Evolutionary conservation across 2,888 invertebrate genomes (phyloP).

Genomic region (Euphydryas editha): DNA sequence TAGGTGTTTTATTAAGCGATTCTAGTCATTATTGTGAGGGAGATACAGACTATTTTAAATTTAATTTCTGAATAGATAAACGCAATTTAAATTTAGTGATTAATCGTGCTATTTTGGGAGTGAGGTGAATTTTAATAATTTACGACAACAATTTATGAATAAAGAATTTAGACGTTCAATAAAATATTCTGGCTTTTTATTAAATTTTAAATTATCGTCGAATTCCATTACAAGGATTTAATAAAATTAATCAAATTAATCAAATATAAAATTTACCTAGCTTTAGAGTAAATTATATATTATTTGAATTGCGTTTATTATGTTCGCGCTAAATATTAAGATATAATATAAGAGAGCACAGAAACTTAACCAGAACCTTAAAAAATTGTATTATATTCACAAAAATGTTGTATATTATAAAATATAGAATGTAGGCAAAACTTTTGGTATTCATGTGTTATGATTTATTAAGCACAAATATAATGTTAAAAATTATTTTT

Average conservation of each 20-base stretch:
- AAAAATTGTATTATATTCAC: conserved; percentile 62
- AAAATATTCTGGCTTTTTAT: too few relatives aligned
- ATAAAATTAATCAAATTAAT: background rate
- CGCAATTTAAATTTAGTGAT: conserved; percentile 41
- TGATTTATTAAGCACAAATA: background rate
- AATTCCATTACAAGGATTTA: too few relatives aligned
- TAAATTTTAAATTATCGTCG: background rate
- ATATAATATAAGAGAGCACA: conserved; percentile 59
- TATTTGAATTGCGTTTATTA: conserved; percentile 38
- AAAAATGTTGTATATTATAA: conserved; percentile 64
- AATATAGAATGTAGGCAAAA: conserved; percentile 37
- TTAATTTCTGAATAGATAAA: conserved; percentile 35
- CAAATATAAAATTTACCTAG: too few relatives aligned
- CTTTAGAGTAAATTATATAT: background rate
- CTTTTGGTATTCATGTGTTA: conserved; percentile 27
- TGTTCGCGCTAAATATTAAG: conserved; percentile 29
- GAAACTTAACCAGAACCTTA: conserved; percentile 41
- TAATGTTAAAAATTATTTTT: conserved; percentile 6
- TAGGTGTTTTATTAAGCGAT: conserved; percentile 47
- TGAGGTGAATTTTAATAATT: conserved; percentile 7
- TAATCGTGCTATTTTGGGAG: conserved; percentile 10
- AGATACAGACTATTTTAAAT: conserved; percentile 63
- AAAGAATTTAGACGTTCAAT: background rate
- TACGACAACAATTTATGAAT: background rate
- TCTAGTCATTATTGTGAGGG: conserved; percentile 43